Base-by-base conservation (phyloP, 1,140 invertebrate genomes). In the Agrilus planipennis region DNA sequence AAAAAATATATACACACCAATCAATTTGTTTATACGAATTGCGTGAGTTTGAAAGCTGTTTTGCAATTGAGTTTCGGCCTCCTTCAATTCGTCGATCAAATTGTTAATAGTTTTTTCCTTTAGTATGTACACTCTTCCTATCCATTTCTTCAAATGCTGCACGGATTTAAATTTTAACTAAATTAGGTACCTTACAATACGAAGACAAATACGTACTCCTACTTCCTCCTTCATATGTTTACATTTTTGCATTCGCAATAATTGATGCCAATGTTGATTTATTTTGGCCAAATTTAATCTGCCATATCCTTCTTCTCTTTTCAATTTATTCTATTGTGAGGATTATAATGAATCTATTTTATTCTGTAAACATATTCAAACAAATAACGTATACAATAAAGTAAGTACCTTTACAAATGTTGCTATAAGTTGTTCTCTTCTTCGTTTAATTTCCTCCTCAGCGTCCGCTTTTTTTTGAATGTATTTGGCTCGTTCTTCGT, bases 261-360 rank as follows among this genome's bases (percentile, higher is more conserved):
- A 72, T 29, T 74, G 76, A 37, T 84, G 71, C 84, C 84, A 87
- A 55, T 83, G 75, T 62, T 84, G 79, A 54, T 87, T 85, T 14
- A 88, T 79, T 64, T 88, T 88, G 0, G 83, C 81, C 44, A 75
- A 73, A 56, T 88, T 88, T 20, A 84, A 63, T 39, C 81, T 72
- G 1, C 78, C 70, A 59, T 82, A 86, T 4, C 73, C 70, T 60
- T 86, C 81, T 57, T 88, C 84, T 31, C 73, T 76, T 58, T 79
- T 81, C 4, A 87, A 61, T 70, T 87, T 87, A 53, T 79, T 84
- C 81, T 85, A 53, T 34, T 58, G 12, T 41, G 28, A 19, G 23
- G 10, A 41, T 4, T 15, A 34, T 4, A 17, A 34, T 18, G 4
- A 34, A 34, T 20, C 11, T 9, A 17, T 17, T n/a, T 14, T 32